Percentiles rank a stretch among this genome's conserved stretches.
phyloP scores from a whole-genome alignment of 1,140 invertebrate species.

The Solen grandis region DNA sequence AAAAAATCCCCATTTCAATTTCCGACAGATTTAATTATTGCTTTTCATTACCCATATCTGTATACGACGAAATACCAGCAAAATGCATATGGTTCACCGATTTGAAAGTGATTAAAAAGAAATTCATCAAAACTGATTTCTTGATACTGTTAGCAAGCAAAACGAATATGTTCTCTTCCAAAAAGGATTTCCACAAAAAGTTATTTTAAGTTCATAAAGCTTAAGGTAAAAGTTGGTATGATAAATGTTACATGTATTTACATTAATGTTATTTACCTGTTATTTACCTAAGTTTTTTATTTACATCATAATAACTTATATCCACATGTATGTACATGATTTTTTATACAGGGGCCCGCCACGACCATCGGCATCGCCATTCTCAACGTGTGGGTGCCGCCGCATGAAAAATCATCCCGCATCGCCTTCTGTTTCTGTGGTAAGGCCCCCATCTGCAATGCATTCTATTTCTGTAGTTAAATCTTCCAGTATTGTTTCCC shows the following conservation, averaged over 20 bases:
- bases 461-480: not conserved
- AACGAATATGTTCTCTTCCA: too few relatives aligned
- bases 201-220: too few relatives aligned
- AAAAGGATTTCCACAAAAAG: too few relatives aligned
- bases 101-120: too few relatives aligned
- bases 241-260: not conserved
- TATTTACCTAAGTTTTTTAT: not conserved
- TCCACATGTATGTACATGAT: not conserved
- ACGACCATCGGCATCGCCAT: constrained; percentile 1
- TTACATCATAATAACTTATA: not conserved
- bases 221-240: too few relatives aligned
- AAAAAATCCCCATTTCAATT: too few relatives aligned
- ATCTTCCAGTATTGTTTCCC: not conserved
- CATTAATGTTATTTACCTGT: not conserved
- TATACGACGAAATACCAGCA: too few relatives aligned
- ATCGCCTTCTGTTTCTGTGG: not conserved
- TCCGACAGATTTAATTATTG: too few relatives aligned
- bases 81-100: too few relatives aligned
- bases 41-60: too few relatives aligned
- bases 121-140: too few relatives aligned
- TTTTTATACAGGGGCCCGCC: constrained; percentile 15
- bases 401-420: constrained; percentile 1
- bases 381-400: constrained; percentile 16
- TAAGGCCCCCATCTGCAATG: not conserved
- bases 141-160: too few relatives aligned